Conservation (phyloP, 2,888 invertebrate genomes). For the Tineola bisselliella region DNA sequence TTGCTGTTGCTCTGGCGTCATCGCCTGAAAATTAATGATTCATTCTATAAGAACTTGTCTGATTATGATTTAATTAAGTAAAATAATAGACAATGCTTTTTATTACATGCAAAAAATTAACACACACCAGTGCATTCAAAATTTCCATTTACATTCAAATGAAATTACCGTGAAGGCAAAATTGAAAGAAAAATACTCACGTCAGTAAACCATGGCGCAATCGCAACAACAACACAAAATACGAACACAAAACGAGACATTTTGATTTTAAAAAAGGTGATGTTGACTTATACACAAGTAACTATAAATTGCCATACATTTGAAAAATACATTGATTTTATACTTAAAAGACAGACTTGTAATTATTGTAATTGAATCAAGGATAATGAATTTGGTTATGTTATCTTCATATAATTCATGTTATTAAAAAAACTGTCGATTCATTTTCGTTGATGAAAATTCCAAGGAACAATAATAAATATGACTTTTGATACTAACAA, state of each 20-base stretch:
- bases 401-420: neutral
- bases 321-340: neutral
- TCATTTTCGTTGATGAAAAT: neutral
- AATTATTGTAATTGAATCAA: neutral
- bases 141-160: neutral
- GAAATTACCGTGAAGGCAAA: neutral
- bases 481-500: neutral
- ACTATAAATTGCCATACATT: neutral
- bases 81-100: neutral
- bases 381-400: neutral
- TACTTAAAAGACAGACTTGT: neutral
- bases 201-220: neutral
- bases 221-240: neutral
- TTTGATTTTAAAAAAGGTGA: neutral
- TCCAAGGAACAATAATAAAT: neutral
- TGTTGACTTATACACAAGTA: too few species aligned
- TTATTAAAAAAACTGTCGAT: neutral
- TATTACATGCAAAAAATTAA: neutral
- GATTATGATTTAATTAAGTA: too few species aligned
- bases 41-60: too few species aligned
- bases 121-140: neutral
- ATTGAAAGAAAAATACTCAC: neutral
- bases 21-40: constrained; percentile 41
- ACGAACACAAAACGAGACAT: neutral
- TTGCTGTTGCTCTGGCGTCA: constrained; percentile 42